Base-by-base conservation (phyloP, 2,888 invertebrate species). In the Tuta absoluta region DNA sequence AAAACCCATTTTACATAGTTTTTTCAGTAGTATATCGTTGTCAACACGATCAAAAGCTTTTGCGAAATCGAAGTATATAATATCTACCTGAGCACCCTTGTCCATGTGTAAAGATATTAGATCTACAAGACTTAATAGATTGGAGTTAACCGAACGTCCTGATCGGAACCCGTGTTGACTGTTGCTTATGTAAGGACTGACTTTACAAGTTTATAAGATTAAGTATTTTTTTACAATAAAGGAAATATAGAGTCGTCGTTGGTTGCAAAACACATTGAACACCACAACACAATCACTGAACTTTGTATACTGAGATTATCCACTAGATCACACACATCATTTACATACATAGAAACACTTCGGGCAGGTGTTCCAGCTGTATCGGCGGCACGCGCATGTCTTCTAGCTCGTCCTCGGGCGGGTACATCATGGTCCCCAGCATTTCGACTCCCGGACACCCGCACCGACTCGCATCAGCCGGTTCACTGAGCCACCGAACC, bases 361-460 rank as follows among this genome's bases (percentile, higher is more conserved):
- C 95, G 45, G 95, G 95, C 77, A 95, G 93, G 81, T 94, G 94
- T 82, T 95, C 95, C 72, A 95, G 90, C 79, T 94, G 94, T 76
- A 95, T 95, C 73, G 95, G 95, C 68, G 95, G 95, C 73, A 95
- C 95, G 80, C 95, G 93, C 89, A 94, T 92, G 82, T 92, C 92
- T 80, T 93, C 88, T 68, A 90, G 81, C 67, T 85, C 84, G 21
- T 84, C 85, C 71, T 91, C 88, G 69, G 82, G 84, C 71, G 89
- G 90, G 80, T 87, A 92, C 92, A 92, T 91, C 92, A 91, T 92
- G 74, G 92, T 81, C 78, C 91, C 92, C 82, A 92, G 75, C 92
- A 92, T 92, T 72, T 38, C 71, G 73, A 76, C 86, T 81, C 78
- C 88, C 86, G 83, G 73, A 76, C 86, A 81, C 78, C 88, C 86